phyloP scores from a whole-genome alignment of 2,888 invertebrate genomes.

The Agrotis puta region DNA sequence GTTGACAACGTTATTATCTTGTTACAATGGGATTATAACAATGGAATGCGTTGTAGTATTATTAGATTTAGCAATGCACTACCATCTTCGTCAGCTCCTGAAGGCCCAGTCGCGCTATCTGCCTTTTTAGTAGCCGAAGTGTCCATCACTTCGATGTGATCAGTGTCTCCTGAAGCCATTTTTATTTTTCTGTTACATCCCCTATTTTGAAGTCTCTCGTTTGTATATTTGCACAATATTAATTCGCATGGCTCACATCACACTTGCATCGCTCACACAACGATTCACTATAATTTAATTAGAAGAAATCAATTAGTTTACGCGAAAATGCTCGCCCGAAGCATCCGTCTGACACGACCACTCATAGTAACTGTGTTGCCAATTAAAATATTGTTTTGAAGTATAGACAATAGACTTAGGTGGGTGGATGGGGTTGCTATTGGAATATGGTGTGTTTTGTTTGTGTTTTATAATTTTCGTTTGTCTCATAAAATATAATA shows the following conservation, averaged over 20 bases:
- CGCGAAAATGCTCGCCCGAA: conserved; percentile 87
- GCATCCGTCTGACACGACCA: conserved; percentile 89
- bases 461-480: neutral
- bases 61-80: conserved; percentile 81
- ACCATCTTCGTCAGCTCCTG: conserved; percentile 92
- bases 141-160: conserved; percentile 95
- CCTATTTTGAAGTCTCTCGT: conserved; percentile 85
- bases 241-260: conserved; percentile 88
- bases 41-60: conserved; percentile 74
- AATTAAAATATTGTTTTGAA: conserved; percentile 63
- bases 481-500: neutral
- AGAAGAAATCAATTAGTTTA: conserved; percentile 90
- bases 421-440: conserved; percentile 58
- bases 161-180: conserved; percentile 96
- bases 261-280: conserved; percentile 85
- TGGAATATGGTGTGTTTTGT: conserved; percentile 14
- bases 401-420: conserved; percentile 65
- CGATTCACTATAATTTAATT: conserved; percentile 90
- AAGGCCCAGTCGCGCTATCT: conserved; percentile 90
- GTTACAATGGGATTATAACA: conserved; percentile 75
- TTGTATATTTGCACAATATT: conserved; percentile 81
- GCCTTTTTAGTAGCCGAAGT: conserved; percentile 92
- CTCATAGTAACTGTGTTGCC: conserved; percentile 85
- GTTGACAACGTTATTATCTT: conserved; percentile 62
- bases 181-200: conserved; percentile 88